phyloP scores from a whole-genome alignment of 23 tunicate species.

The Diplosoma virens region DNA sequence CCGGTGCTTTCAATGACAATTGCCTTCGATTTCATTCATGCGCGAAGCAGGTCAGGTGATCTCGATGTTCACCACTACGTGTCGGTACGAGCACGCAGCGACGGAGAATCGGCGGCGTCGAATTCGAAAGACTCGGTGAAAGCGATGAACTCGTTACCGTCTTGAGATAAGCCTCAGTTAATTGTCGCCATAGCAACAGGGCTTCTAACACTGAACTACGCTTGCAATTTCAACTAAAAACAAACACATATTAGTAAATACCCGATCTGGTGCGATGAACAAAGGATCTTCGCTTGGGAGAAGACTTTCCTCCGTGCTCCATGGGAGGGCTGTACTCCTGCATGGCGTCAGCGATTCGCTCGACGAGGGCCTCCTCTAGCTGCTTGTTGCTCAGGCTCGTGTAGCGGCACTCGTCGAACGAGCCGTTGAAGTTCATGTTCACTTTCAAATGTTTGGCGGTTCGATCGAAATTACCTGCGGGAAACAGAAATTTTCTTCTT shows the following conservation, averaged over 20 bases:
- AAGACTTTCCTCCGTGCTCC: no score
- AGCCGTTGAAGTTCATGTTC: constrained; percentile 32
- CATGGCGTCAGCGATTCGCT: constrained; percentile 69
- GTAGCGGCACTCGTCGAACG: constrained; percentile 51
- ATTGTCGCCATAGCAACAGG: no score
- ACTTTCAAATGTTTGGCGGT: constrained; percentile 51
- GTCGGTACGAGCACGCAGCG: neutral
- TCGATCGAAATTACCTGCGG: constrained; percentile 67
- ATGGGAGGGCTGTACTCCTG: neutral
- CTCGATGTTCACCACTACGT: no score
- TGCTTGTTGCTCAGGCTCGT: neutral
- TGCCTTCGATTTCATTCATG: no score
- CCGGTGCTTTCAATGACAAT: no score
- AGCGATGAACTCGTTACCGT: neutral
- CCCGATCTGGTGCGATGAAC: no score
- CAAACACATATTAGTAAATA: no score
- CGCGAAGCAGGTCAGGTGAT: no score
- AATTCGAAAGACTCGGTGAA: constrained; percentile 11
- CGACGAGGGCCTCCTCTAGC: constrained; percentile 32
- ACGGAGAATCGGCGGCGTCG: neutral
- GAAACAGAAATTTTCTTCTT: neutral
- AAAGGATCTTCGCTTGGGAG: no score
- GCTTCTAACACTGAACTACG: no score
- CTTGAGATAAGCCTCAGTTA: no score
- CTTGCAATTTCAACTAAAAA: no score